phyloP scores from a whole-genome alignment of 2,797 vertebrate species.

The Protosalanx chinensis region DNA sequence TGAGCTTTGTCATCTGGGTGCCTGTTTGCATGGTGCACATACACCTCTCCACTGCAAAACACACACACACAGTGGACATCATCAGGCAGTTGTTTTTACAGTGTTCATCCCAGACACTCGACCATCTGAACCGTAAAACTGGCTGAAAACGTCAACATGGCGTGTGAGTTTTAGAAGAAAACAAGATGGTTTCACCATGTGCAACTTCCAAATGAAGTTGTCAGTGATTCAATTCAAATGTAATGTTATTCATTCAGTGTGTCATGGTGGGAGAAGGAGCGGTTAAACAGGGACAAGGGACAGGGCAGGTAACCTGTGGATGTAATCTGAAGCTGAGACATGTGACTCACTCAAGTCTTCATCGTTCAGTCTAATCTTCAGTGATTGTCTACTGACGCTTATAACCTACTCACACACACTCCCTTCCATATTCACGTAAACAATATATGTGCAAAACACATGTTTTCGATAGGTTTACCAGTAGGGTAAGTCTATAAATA shows the following conservation, averaged over 20 bases:
- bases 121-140: no score
- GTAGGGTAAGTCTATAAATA: neutral
- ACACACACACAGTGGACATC: slow-evolving; percentile 3
- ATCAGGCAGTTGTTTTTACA: neutral
- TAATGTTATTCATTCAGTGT: no score
- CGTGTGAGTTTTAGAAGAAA: no score
- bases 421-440: slow-evolving; percentile 24
- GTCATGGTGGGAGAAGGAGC: no score
- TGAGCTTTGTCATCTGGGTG: slow-evolving; percentile 92
- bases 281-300: neutral
- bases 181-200: neutral
- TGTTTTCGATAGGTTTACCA: no score
- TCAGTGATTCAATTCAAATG: neutral
- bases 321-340: slow-evolving; percentile 66
- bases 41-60: slow-evolving; percentile 86
- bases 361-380: slow-evolving; percentile 70
- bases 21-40: slow-evolving; percentile 92
- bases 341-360: slow-evolving; percentile 59
- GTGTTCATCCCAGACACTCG: no score
- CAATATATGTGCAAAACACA: neutral
- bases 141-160: no score
- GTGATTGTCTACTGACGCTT: slow-evolving; percentile 72
- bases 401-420: slow-evolving; percentile 49
- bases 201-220: neutral
- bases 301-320: slow-evolving; percentile 57